A percentile compares a stretch with the other conserved stretches of the same genome.
These are phyloP conservation scores for Cantharis flavilabris DNA, from an alignment of 2,888 invertebrate species.

Conservation along the genomic window DNA sequence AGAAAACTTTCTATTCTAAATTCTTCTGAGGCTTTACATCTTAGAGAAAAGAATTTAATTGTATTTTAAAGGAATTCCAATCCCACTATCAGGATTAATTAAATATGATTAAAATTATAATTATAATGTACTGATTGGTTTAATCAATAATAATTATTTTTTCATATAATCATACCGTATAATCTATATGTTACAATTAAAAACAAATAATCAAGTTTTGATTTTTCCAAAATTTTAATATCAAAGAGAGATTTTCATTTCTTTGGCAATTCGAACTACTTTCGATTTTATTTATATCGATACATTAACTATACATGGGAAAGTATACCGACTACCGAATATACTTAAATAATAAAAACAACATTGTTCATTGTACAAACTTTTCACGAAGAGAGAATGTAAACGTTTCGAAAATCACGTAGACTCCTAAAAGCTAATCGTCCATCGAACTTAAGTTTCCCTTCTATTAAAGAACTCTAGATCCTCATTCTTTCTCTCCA, in stretches of 20 bases:
- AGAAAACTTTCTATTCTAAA: background rate
- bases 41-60: background rate
- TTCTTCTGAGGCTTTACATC: background rate
- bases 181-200: too few relatives aligned
- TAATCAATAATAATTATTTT: too few relatives aligned
- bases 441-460: constrained; percentile 13
- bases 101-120: too few relatives aligned
- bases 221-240: background rate
- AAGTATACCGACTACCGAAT: background rate
- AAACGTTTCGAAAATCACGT: constrained; percentile 21
- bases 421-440: constrained; percentile 15
- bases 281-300: background rate
- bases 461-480: constrained; percentile 11
- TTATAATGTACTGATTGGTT: too few relatives aligned
- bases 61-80: background rate
- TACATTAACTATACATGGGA: background rate
- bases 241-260: background rate
- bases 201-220: too few relatives aligned
- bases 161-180: too few relatives aligned
- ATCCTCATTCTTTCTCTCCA: constrained; percentile 9
- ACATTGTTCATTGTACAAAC: constrained; percentile 4
- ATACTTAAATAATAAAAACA: background rate
- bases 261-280: background rate
- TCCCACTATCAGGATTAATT: background rate
- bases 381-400: constrained; percentile 6